Base-by-base conservation (phyloP, 2,797 vertebrate genomes). In the Typhlichthys subterraneus region DNA sequence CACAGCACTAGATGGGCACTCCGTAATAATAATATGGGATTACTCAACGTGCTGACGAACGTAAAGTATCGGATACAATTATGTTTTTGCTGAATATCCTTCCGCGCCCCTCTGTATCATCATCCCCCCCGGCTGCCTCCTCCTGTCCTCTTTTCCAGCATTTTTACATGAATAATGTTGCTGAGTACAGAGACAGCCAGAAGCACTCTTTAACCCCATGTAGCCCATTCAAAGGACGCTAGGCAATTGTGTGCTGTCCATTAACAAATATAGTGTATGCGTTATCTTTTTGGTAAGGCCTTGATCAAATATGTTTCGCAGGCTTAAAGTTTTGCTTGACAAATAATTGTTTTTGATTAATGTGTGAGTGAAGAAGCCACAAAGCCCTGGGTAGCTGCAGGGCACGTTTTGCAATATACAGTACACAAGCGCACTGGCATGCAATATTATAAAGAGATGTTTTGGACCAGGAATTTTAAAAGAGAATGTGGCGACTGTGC, bases 11-110 rank as follows among this genome's bases (percentile, higher is more conserved):
- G 46, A 69, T 82, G 38, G 65, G 49, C 58, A 57, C 70, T 66
- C 72, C 76, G 81, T 79, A 79, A 68, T 71, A 67, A 75, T 61
- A 65, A 23, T 23, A 23, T 23, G 67, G 53, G 59, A 52, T 71
- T 81, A 70, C 69, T 78, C 63, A 68, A 80, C 86, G 68, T 77
- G 78, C 76, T 84, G 82, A 88, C 82, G 72, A 61, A 68, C 64
- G 70, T 73, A 68, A 70, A 76, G 57, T 77, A 76, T 79, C 59
- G 72, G 56, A 31, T 63, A 51, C 74, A 65, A 80, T 60, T 57
- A 83, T 75, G 77, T 82, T 81, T 72, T 67, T 82, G 62, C 61
- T 70, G 50, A 82, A 65, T 58, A 23, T 72, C 75, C 65, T 29
- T 50, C 57, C 31, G 17, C 45, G 59, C 57, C 54, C 54, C 70